Conservation (phyloP, 2,113 vertebrate species). For the Chrysemys picta region DNA sequence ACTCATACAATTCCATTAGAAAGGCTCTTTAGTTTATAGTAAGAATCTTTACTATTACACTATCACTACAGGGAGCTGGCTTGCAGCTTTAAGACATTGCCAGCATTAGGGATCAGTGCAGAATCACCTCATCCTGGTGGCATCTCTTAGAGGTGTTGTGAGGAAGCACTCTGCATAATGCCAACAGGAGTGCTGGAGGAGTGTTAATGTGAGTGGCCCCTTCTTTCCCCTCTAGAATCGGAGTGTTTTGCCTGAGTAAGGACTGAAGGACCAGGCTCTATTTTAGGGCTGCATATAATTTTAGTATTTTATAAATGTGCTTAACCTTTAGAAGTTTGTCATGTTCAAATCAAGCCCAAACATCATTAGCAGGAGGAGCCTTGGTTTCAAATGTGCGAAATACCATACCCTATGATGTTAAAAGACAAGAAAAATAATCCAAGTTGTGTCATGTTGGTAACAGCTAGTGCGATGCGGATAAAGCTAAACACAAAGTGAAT, state of each 20-base stretch:
- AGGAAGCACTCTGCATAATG: fast-evolving
- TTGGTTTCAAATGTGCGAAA: background rate
- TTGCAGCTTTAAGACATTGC: background rate
- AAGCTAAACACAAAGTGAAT: background rate
- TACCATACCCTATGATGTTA: fast-evolving
- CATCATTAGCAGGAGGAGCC: background rate
- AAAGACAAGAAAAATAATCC: background rate
- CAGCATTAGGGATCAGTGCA: fast-evolving
- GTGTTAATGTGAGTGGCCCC: fast-evolving
- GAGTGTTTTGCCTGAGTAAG: fast-evolving
- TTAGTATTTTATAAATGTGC: background rate
- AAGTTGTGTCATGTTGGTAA: background rate
- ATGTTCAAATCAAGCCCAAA: background rate
- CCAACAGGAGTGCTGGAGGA: fast-evolving
- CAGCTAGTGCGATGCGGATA: background rate
- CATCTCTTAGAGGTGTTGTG: fast-evolving
- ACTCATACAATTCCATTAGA: background rate
- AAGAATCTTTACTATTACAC: fast-evolving
- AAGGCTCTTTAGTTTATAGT: background rate
- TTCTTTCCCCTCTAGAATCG: fast-evolving
- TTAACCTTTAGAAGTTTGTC: background rate
- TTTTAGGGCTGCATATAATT: background rate
- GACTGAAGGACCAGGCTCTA: background rate
- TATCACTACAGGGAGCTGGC: background rate
- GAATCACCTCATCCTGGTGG: background rate